phyloP scores from a whole-genome alignment of 2,797 vertebrate genomes.

The Myripristis jacobus region DNA sequence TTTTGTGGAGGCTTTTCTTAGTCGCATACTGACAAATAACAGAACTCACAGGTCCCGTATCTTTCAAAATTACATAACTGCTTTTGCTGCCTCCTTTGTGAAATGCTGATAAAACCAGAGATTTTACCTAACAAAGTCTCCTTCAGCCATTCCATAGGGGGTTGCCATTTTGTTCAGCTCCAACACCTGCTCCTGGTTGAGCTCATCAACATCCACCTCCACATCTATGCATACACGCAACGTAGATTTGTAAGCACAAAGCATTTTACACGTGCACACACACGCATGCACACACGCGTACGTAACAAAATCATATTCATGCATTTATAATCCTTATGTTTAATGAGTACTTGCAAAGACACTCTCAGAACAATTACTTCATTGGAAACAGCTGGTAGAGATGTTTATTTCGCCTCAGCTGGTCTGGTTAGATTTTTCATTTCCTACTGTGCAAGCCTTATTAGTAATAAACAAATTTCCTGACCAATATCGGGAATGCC shows the following conservation, averaged over 20 bases:
- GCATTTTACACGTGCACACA: not conserved
- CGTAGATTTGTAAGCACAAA: not conserved
- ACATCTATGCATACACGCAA: conserved; percentile 83
- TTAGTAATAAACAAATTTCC: conserved; percentile 28
- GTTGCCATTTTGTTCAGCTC: conserved; percentile 96
- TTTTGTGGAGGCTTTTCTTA: too few relatives aligned
- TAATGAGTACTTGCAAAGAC: not conserved
- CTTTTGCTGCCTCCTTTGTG: not conserved
- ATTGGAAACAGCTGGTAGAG: too few relatives aligned
- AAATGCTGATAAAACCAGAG: not conserved
- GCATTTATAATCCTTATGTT: not conserved
- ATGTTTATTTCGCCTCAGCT: not conserved
- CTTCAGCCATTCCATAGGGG: conserved; percentile 95
- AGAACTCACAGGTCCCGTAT: not conserved
- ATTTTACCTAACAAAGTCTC: conserved; percentile 92
- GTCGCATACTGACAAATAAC: too few relatives aligned
- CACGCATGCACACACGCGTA: too few relatives aligned
- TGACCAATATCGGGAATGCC: conserved; percentile 96
- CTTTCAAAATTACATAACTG: not conserved
- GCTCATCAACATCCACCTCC: conserved; percentile 95
- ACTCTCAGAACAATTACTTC: not conserved
- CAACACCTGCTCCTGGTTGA: conserved; percentile 92
- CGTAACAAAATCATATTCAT: not conserved
- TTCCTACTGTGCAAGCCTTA: not conserved
- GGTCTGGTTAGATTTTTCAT: not conserved